phyloP scores from a whole-genome alignment of 2,888 invertebrate species.

The Lasioglossum zephyrum region DNA sequence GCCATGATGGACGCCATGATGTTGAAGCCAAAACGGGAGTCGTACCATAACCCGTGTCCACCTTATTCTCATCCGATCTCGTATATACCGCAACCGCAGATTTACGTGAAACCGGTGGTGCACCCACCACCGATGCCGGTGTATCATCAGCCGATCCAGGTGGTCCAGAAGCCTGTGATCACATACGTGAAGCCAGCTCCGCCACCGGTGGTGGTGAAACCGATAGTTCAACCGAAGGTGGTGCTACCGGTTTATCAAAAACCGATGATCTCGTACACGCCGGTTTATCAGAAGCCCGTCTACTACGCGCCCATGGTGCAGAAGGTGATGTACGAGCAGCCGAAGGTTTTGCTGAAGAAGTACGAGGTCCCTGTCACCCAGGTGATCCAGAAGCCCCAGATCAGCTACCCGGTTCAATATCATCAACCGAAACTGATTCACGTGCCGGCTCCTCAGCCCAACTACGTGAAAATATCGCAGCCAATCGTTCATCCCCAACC shows the following conservation, averaged over 20 bases:
- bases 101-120: slow-evolving; percentile 69
- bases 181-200: slow-evolving; percentile 70
- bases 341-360: slow-evolving; percentile 65
- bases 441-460: slow-evolving; percentile 55
- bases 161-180: slow-evolving; percentile 68
- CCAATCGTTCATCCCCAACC: slow-evolving; percentile 66
- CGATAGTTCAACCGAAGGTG: slow-evolving; percentile 58
- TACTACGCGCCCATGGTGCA: slow-evolving; percentile 76
- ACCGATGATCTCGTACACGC: slow-evolving; percentile 59
- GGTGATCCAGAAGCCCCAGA: slow-evolving; percentile 67
- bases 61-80: slow-evolving; percentile 68
- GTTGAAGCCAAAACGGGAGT: slow-evolving; percentile 76
- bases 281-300: slow-evolving; percentile 74
- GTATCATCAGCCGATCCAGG: slow-evolving; percentile 65
- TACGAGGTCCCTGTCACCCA: slow-evolving; percentile 60
- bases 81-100: slow-evolving; percentile 64
- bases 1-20: slow-evolving; percentile 58
- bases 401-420: slow-evolving; percentile 63
- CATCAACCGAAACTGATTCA: slow-evolving; percentile 64
- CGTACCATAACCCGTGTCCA: slow-evolving; percentile 78
- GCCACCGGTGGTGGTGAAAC: slow-evolving; percentile 44
- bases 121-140: slow-evolving; percentile 67
- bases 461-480: slow-evolving; percentile 66
- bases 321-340: slow-evolving; percentile 64
- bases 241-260: slow-evolving; percentile 66